Percentiles rank a stretch among this genome's conserved stretches.
Evolutionary conservation across 2,888 invertebrate species (phyloP).

Genomic region (Teleogryllus oceanicus): DNA sequence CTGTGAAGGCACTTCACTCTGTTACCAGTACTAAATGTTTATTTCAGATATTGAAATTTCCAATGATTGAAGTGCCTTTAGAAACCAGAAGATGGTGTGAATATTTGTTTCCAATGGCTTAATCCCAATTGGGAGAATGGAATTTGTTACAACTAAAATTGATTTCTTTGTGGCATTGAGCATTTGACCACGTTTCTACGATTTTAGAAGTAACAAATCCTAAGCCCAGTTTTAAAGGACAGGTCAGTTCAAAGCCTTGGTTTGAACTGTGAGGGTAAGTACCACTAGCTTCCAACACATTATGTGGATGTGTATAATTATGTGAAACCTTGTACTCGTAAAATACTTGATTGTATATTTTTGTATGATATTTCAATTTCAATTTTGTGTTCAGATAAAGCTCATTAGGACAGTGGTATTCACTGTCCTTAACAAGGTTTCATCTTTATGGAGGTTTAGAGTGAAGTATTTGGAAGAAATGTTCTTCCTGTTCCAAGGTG

Average conservation of each 20-base stretch:
- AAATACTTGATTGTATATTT: conserved; percentile 7
- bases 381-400: conserved; percentile 9
- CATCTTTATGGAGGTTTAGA: neutral
- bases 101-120: conserved; percentile 29
- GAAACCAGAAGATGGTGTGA: conserved; percentile 30
- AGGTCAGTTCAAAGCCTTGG: conserved; percentile 34
- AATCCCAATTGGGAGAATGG: conserved; percentile 28
- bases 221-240: conserved; percentile 31
- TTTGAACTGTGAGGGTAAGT: conserved; percentile 29
- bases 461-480: neutral
- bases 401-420: neutral
- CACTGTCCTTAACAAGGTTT: neutral
- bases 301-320: conserved; percentile 5
- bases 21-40: conserved; percentile 35
- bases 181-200: neutral
- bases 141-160: conserved; percentile 21
- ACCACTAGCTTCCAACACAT: conserved; percentile 19
- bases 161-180: neutral
- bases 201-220: conserved; percentile 20
- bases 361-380: conserved; percentile 9
- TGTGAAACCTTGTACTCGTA: neutral
- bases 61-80: conserved; percentile 39
- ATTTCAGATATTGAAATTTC: conserved; percentile 35
- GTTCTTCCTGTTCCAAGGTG: neutral
- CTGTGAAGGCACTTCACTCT: conserved; percentile 37